These are phyloP conservation scores for Lepidocyrtinus sp. DNA, from an alignment of 2,888 invertebrate species.

Conservation along the genomic window DNA sequence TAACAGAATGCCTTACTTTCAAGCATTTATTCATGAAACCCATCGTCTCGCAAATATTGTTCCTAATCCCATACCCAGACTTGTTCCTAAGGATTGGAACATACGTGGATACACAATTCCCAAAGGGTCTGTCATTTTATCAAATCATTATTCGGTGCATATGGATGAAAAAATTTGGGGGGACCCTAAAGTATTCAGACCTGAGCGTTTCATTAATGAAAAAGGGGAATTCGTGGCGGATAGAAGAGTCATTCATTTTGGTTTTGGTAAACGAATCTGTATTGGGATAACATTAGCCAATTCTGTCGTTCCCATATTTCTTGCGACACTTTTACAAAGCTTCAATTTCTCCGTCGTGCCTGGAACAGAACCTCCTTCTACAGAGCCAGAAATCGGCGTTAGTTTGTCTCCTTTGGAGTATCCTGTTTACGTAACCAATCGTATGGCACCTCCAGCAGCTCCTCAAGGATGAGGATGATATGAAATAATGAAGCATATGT, in stretches of 20 bases:
- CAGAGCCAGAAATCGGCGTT: constrained; percentile 58
- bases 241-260: constrained; percentile 56
- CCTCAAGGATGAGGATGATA: too few species aligned
- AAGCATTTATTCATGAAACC: constrained; percentile 57
- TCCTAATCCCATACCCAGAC: constrained; percentile 55
- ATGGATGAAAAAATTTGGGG: constrained; percentile 52
- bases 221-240: constrained; percentile 57
- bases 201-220: constrained; percentile 56
- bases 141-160: constrained; percentile 56
- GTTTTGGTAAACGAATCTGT: constrained; percentile 56
- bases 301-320: constrained; percentile 55
- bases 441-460: too few species aligned
- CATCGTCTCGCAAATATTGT: constrained; percentile 55
- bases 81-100: constrained; percentile 43
- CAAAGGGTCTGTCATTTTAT: constrained; percentile 36
- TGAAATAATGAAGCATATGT: too few species aligned
- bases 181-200: constrained; percentile 51
- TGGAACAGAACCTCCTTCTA: constrained; percentile 42
- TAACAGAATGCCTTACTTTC: constrained; percentile 58
- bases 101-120: constrained; percentile 59
- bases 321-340: constrained; percentile 51
- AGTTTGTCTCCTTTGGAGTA: constrained; percentile 55
- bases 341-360: constrained; percentile 56
- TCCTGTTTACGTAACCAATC: constrained; percentile 27
- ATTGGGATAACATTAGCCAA: constrained; percentile 58